Evolutionary conservation across 2,113 vertebrate species (phyloP), one percentile per base, ranked within the genome.

Genomic region (Scomber japonicus): DNA sequence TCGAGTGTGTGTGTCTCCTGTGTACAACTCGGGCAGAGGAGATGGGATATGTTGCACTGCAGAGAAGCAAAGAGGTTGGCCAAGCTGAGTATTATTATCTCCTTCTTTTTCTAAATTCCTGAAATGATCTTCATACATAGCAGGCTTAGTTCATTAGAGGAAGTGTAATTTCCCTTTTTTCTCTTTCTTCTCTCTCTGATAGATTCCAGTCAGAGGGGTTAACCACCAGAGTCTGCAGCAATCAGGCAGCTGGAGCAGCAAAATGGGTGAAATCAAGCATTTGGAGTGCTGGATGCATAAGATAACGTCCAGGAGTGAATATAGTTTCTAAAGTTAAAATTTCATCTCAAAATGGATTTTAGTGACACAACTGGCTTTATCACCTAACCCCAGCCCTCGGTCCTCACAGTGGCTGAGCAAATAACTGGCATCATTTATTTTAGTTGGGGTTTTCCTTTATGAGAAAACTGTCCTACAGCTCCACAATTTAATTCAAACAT

Each of bases 1-100:
- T 57, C 81, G 75, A 5, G 94, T 97, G 49, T 97, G 96, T 0
- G 95, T 97, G 14, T 94, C 89, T 30, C 95, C 96, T 0, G 3
- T 97, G 5, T 97, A 96, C 89, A 63, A 77, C 55, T 68, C 64
- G 0, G 95, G 91, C 3, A 44, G 81, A 0, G 96, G 96, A 45
- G 81, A 74, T 0, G 90, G 91, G 7, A 84, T 96, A 0, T 97
- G 96, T 93, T 96, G 95, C 84, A 76, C 54, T 17, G 75, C 90
- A 31, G 84, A 11, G 24, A 55, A 48, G 31, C 84, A 88, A 61
- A 79, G 82, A 57, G 93, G 94, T 96, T 81, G 51, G 30, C 21
- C 17, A n/a, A 60, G 15, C 11, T 67, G 15, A 82, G 49, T 66
- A 27, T 53, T 14, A 31, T 17, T 4, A 24, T 49, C 45, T 30